A percentile compares a stretch with the other conserved stretches of the same genome.
Evolutionary conservation across 2,797 vertebrate species (phyloP).

Genomic region (Ara ararauna): DNA sequence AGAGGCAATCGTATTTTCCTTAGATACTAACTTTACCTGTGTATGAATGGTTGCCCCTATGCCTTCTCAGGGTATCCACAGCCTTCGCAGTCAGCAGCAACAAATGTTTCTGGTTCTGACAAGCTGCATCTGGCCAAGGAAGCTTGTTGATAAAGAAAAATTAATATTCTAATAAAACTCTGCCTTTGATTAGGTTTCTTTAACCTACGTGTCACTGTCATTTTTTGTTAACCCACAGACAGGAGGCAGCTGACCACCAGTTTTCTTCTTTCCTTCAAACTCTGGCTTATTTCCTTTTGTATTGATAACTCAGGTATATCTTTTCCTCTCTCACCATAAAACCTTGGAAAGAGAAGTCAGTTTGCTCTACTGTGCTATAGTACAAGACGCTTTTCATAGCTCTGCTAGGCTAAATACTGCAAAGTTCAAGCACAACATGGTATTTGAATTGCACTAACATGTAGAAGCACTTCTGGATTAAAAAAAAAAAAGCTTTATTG

Average conservation of each 20-base stretch:
- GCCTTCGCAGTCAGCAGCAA: neutral
- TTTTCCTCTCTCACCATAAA: neutral
- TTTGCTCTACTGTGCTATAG: neutral
- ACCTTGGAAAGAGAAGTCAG: constrained; percentile 14
- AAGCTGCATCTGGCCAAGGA: neutral
- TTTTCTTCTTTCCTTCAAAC: neutral
- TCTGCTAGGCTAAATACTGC: constrained; percentile 58
- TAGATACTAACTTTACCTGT: neutral
- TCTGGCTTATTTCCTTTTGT: neutral
- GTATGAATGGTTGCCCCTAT: neutral
- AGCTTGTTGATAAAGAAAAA: neutral
- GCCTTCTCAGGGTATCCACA: neutral
- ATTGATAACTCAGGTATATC: neutral
- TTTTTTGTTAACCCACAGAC: neutral
- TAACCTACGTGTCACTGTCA: neutral
- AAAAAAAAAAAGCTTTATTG: constrained; percentile 72
- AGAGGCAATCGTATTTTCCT: neutral
- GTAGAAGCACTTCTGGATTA: constrained; percentile 67
- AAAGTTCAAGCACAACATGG: constrained; percentile 66
- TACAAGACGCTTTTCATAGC: constrained; percentile 35
- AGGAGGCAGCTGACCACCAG: neutral
- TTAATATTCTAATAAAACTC: neutral
- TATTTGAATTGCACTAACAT: constrained; percentile 70
- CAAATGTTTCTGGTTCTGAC: neutral
- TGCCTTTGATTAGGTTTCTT: neutral